A percentile compares a stretch with the other conserved stretches of the same genome.
Evolutionary conservation across 2,113 vertebrate species (phyloP).

Genomic region (Hydropotes inermis): DNA sequence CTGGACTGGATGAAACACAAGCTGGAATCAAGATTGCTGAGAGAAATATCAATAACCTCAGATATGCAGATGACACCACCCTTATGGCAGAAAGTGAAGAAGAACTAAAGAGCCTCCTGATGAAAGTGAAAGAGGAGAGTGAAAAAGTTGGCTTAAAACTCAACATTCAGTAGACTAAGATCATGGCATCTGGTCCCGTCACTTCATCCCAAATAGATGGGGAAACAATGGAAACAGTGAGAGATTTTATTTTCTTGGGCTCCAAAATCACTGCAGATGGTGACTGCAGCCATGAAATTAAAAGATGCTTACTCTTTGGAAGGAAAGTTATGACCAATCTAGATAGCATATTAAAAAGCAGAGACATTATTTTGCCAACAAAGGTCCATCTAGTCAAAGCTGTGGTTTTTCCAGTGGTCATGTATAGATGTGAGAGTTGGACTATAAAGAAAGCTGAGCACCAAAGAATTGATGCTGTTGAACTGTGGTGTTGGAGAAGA

Average conservation of each 20-base stretch:
- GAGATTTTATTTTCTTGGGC: neutral
- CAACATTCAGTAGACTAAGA: neutral
- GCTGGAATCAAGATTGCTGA: fast-evolving
- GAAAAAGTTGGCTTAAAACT: neutral
- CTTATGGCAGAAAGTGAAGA: neutral
- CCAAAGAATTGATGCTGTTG: neutral
- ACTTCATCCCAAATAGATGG: neutral
- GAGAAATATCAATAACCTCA: neutral
- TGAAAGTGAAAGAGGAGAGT: neutral
- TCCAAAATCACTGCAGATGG: neutral
- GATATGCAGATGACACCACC: neutral
- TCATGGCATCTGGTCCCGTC: neutral
- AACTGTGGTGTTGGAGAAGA: neutral
- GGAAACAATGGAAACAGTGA: neutral
- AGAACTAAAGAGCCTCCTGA: neutral
- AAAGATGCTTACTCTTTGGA: neutral
- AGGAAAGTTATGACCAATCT: neutral
- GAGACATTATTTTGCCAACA: neutral
- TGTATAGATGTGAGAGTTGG: neutral
- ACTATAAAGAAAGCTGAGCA: fast-evolving
- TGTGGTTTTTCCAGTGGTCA: neutral
- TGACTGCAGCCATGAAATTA: neutral
- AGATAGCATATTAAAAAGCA: neutral
- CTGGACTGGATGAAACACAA: neutral
- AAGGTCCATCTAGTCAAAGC: neutral